Evolutionary conservation across 2,113 vertebrate genomes (phyloP).

Genomic region (Phoenicopterus ruber): DNA sequence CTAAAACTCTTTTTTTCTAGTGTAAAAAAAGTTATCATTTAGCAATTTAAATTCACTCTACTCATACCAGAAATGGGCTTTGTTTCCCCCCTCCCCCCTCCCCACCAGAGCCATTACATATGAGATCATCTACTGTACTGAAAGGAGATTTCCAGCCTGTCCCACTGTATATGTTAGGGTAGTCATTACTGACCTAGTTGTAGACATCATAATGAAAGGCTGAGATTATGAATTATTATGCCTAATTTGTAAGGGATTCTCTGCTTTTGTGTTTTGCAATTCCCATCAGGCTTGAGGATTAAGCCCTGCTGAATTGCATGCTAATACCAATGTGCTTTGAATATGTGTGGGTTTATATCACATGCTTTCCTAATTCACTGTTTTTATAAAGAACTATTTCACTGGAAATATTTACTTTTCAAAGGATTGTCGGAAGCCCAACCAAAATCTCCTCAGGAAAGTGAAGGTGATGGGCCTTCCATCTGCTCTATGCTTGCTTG

Average conservation of each 20-base stretch:
- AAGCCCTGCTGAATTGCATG: slow-evolving; percentile 24
- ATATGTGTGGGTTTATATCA: slow-evolving; percentile 1
- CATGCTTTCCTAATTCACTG: slow-evolving; percentile 22
- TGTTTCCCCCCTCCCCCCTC: not conserved
- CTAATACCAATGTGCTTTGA: slow-evolving; percentile 39
- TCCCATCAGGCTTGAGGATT: slow-evolving; percentile 38
- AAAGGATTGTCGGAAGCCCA: not conserved
- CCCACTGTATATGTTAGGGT: not conserved
- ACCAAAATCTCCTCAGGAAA: not conserved
- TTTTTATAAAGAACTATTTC: slow-evolving; percentile 19
- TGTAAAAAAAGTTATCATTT: not conserved
- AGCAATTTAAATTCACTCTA: not conserved
- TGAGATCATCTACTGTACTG: not conserved
- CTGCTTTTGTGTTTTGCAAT: slow-evolving; percentile 47
- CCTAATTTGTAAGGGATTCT: slow-evolving; percentile 62
- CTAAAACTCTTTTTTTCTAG: not conserved
- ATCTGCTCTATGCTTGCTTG: not conserved
- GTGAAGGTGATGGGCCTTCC: rapidly evolving
- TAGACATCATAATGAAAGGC: slow-evolving; percentile 30
- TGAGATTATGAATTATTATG: slow-evolving; percentile 55
- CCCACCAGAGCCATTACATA: not conserved
- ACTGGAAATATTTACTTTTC: slow-evolving; percentile 38
- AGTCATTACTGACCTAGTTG: slow-evolving; percentile 51
- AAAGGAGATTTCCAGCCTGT: slow-evolving; percentile 5
- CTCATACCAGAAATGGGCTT: not conserved